Evolutionary conservation across 2,797 vertebrate genomes (phyloP), one percentile per base, ranked within the genome.

Genomic region (Nothura maculosa): DNA sequence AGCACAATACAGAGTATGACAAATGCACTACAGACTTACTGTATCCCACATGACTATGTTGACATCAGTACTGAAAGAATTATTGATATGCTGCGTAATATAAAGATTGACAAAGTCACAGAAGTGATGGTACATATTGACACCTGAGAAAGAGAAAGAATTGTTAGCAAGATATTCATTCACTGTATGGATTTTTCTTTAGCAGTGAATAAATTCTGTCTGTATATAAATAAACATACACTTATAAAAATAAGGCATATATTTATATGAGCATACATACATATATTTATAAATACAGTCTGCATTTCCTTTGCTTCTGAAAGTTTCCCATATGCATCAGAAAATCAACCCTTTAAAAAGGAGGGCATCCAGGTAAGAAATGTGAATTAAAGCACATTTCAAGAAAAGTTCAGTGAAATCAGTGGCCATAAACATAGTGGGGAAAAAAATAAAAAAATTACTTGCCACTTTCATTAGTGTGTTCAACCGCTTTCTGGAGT

Each of bases 61-160:
- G 96, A 99, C 96, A 42, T 99, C 99, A 9, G 98, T 98, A 85
- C 98, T 98, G 98, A 99, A 99, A 42, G 99, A 99, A 94, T 98
- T 99, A 96, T 99, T 99, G 58, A 99, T 95, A 63, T 99, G 99
- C 91, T 99, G 99, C 20, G 99, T 99, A 86, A 99, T 98, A 94
- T 99, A 99, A 43, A 99, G 99, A 89, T 99, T 99, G 96, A 99
- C 96, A 80, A 99, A 99, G 93, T 99, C 99, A 92, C 99, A 99
- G 97, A 99, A 99, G 96, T 99, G 99, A 94, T 99, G 99, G 95
- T 99, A 99, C 99, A 99, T 99, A 92, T 99, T 99, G 67, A 99
- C 99, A 81, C 99, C 99, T 99, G 86, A 74, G 25, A 77, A 87
- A 36, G 76, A 78, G 62, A 96, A 79, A 95, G 45, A 84, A 40